Evolutionary conservation across 2,797 vertebrate genomes (phyloP), one percentile per base, ranked within the genome.

Genomic region (Perodicticus potto): DNA sequence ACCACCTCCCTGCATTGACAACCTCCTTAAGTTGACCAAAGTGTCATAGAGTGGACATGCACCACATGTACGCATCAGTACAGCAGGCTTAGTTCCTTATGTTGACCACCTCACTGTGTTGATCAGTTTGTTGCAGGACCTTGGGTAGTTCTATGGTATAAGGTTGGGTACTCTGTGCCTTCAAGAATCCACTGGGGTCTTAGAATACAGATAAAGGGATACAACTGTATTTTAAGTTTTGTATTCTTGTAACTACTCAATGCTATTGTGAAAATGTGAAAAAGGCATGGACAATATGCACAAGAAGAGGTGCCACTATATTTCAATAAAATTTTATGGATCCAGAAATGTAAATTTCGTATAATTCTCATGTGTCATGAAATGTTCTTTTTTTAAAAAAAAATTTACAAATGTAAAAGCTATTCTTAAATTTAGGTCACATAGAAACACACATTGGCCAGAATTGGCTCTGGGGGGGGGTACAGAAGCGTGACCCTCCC

Each of bases 291-390:
- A 29, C 4, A 69, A 67, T 76, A 63, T 8, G 3, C 43, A 10
- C 22, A 74, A 19, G n/a, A 83, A 94, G 10, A 5, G 25, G 11
- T 27, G 3, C 67, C 84, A 1, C 32, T 89, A 8, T 86, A 14
- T 73, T 69, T 43, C 40, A 17, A 3, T 80, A 43, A 74, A 55
- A 34, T 7, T 63, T 86, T 49, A 83, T 27, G 17, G 55, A 93
- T 85, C 83, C n/a, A 57, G 59, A 63, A 84, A 65, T 63, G 93
- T 97, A 81, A 85, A 82, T 94, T 63, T 65, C 7, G 5, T 43
- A 14, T 57, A 61, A 83, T 94, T 85, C 87, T 82, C 67, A 95
- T 32, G 19, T 80, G n/a, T 80, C 65, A 76, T 65, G 45, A 65
- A 95, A 49, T 84, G 2, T 53, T 67, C 22, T 43, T 9, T 3